Percentiles rank a stretch among this genome's conserved stretches.
These are phyloP conservation scores for Heteromurus nitidus DNA, from an alignment of 2,888 invertebrate genomes.

Conservation along the genomic window DNA sequence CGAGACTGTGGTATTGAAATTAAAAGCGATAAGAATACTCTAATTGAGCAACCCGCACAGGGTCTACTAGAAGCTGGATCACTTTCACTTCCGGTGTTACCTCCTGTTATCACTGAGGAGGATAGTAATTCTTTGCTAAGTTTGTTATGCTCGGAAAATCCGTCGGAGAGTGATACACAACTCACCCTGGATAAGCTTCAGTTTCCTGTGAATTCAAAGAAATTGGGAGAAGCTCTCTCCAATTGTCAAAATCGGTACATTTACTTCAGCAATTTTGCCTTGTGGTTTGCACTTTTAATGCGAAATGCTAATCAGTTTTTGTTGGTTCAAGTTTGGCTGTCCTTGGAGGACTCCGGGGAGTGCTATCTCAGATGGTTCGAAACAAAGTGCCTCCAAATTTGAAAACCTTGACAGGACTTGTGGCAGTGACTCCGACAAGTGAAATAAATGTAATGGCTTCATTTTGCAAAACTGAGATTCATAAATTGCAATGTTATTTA, in stretches of 20 bases:
- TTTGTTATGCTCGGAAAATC: conserved; percentile 18
- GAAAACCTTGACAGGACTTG: conserved; percentile 86
- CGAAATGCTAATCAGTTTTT: conserved; percentile 7
- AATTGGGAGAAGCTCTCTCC: conserved; percentile 31
- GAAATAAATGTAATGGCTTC: conserved; percentile 82
- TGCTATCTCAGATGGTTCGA: conserved; percentile 84
- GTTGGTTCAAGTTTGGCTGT: conserved; percentile 80
- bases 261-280: background rate
- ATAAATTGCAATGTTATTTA: background rate
- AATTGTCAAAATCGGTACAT: conserved; percentile 45
- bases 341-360: conserved; percentile 86
- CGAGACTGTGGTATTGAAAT: conserved; percentile 86
- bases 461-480: too few species aligned
- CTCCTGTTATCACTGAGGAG: conserved; percentile 29
- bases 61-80: background rate
- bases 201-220: background rate
- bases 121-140: conserved; percentile 45
- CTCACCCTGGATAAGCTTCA: conserved; percentile 30
- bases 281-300: background rate
- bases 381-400: conserved; percentile 84
- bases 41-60: background rate
- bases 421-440: conserved; percentile 83
- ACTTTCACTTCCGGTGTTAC: conserved; percentile 10
- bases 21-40: background rate
- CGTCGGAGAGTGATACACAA: background rate